Evolutionary conservation across 2,888 invertebrate species (phyloP).

Genomic region (Julus scanicus): DNA sequence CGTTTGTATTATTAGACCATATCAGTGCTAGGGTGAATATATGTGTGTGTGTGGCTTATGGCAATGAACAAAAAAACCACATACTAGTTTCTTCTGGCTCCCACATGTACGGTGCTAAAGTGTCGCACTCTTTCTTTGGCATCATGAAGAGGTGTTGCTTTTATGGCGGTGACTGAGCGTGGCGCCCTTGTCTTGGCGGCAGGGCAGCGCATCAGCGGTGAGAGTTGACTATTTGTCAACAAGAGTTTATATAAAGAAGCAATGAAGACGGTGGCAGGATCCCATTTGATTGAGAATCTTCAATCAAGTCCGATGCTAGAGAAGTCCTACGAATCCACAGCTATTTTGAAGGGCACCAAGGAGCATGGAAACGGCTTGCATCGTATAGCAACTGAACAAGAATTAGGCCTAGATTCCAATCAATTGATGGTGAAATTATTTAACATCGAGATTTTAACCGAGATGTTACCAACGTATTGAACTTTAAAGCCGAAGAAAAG

Average conservation of each 20-base stretch:
- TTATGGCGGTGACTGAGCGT: background rate
- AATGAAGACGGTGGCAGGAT: background rate
- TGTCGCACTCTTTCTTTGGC: constrained; percentile 12
- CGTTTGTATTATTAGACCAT: background rate
- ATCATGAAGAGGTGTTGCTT: constrained; percentile 38
- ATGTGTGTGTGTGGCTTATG: background rate
- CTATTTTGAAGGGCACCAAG: constrained; percentile 42
- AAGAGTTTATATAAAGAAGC: constrained; percentile 35
- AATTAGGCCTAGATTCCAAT: background rate
- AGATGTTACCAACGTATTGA: background rate
- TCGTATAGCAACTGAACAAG: background rate
- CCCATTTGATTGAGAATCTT: constrained; percentile 44
- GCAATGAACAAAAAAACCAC: background rate
- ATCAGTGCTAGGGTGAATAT: background rate
- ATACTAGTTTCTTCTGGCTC: constrained; percentile 43
- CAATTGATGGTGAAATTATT: background rate
- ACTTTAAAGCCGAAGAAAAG: background rate
- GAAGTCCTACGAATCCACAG: constrained; percentile 41
- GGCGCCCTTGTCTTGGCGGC: constrained; percentile 40
- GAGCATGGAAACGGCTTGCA: constrained; percentile 31
- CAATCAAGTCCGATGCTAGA: constrained; percentile 45
- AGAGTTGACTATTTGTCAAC: constrained; percentile 38
- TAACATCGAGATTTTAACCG: background rate
- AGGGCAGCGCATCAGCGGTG: background rate
- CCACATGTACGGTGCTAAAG: background rate